Evolutionary conservation across 2,797 vertebrate species (phyloP).

Genomic region (Chiropotes sagulatus): DNA sequence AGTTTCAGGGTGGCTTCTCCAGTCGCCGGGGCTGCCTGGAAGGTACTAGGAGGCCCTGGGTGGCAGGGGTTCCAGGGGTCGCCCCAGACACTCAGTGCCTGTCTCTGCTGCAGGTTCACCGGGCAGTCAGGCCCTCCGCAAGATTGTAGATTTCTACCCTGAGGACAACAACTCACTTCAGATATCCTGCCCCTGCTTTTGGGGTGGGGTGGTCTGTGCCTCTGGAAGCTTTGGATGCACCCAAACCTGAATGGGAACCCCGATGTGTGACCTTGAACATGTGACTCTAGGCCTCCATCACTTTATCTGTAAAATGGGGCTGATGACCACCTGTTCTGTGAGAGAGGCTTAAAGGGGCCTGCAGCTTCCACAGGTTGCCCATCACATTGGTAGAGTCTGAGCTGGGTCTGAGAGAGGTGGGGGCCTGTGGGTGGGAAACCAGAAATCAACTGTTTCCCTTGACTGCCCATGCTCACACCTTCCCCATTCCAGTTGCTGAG

Average conservation of each 20-base stretch:
- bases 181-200: conserved; percentile 90
- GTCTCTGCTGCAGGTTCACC: conserved; percentile 85
- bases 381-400: neutral
- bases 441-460: conserved; percentile 83
- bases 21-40: conserved; percentile 90
- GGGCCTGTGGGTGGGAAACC: neutral
- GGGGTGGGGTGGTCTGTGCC: neutral
- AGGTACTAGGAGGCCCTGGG: conserved; percentile 85
- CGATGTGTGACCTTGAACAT: fast-evolving
- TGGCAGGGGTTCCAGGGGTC: neutral
- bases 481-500: conserved; percentile 89
- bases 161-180: conserved; percentile 92
- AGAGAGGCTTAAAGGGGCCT: neutral
- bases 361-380: neutral
- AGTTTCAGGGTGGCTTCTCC: conserved; percentile 98
- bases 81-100: neutral
- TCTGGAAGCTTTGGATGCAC: neutral
- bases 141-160: conserved; percentile 90
- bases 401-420: neutral
- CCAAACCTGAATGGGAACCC: neutral
- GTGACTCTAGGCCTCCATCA: neutral
- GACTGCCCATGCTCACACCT: conserved; percentile 88
- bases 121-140: conserved; percentile 80
- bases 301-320: neutral
- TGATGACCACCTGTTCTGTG: neutral